Base-by-base conservation (phyloP, 2,113 vertebrate genomes). In the Crotophaga sulcirostris region DNA sequence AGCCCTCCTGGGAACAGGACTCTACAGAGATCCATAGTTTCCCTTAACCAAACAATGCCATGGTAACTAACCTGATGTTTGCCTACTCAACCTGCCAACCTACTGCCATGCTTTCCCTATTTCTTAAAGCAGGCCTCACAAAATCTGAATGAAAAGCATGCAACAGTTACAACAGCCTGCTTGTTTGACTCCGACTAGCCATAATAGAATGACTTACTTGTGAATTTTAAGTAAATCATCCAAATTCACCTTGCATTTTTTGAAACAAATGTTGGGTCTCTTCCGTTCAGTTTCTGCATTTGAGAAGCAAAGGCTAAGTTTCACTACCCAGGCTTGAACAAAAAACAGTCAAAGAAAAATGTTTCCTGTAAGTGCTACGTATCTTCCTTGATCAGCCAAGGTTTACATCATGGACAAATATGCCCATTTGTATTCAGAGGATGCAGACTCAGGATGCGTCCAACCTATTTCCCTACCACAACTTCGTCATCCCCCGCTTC, bases 381-480 rank as follows among this genome's bases (percentile, higher is more conserved):
- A n/a, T 67, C 89, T 84, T 90, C 26, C 60, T 64, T 68, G 16
- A 84, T 70, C 56, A n/a, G 66, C 36, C 80, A 64, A 81, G 66
- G 60, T 60, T 89, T 91, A 87, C 60, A 78, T 78, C 80, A 87
- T 64, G 73, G 89, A 72, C 77, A 89, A 90, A 91, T 75, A 72
- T 40, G 29, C 69, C 56, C 58, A 44, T 92, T 56, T 89, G 59
- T 89, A 81, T 89, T 86, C 73, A 81, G 89, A 94, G 42, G 68
- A 67, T 84, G 84, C 86, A 93, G 77, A 89, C 68, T 91, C 89
- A 75, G 84, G 84, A 90, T 91, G 80, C 1, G 0, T 55, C 89
- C 80, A 67, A 26, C 52, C 76, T 84, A 90, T 78, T 92, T 89
- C 84, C 80, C 84, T 90, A 56, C 83, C 91, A 78, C 89, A 92